Evolutionary conservation across 2,113 vertebrate species (phyloP), one percentile per base, ranked within the genome.

Genomic region (Dicentrarchus labrax): DNA sequence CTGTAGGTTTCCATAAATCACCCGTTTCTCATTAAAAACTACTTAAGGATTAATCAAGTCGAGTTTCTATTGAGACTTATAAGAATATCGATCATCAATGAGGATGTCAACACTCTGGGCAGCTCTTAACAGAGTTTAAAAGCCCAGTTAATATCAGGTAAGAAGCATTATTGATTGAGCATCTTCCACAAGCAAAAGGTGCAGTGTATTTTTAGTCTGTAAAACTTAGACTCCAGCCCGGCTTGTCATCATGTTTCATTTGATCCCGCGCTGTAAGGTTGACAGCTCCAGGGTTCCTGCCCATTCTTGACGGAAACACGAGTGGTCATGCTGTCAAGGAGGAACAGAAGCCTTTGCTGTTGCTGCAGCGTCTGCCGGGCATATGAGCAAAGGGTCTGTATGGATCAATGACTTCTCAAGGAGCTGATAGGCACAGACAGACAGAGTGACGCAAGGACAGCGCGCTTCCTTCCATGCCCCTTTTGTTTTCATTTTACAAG

Each of bases 371-470:
- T 89, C 92, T 89, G 83, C 45, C 22, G 36, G 66, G 82, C 81
- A 80, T 82, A 69, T 74, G 88, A 86, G 85, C 85, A 84, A 86
- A 84, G 77, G 88, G 83, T 86, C 82, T 84, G 84, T 62, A 86
- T 72, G 89, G 91, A 94, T 93, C 93, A 91, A 80, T 88, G 88
- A 61, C 73, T 91, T 83, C 76, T 90, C 85, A 50, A 72, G 79
- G 88, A 82, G 59, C 77, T 82, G 69, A 91, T 90, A 19, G 74
- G 72, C 86, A 72, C 65, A 86, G 88, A 87, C 83, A 83, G 82
- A 82, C 50, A 76, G 86, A 30, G 30, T 30, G 30, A 86, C 64
- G 16, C 57, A 48, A 88, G 45, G 83, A 39, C 48, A 82, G 66
- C 21, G 2, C 11, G 4, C 68, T 80, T 84, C 60, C 41, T 54